phyloP scores from a whole-genome alignment of 2,797 vertebrate species.

The Pseudomugil tenellus region DNA sequence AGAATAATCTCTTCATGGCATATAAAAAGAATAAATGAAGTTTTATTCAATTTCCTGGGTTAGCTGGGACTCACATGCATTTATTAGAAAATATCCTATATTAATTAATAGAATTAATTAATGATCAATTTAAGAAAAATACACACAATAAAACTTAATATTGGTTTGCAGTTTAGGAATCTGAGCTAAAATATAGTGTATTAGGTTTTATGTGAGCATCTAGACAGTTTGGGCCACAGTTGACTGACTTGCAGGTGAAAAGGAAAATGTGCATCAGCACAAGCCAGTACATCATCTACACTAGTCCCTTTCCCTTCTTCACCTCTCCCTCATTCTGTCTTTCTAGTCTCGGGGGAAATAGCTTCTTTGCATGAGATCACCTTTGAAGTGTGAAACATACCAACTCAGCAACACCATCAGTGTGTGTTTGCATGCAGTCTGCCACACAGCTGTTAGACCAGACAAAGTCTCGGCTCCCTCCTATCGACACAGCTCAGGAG shows the following conservation, averaged over 20 bases:
- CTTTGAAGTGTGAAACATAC: slow-evolving; percentile 42
- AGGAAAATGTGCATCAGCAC: slow-evolving; percentile 19
- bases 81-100: neutral
- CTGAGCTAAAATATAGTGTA: too few relatives aligned
- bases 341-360: slow-evolving; percentile 27
- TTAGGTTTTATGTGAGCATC: neutral
- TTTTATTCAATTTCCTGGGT: neutral
- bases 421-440: slow-evolving; percentile 20
- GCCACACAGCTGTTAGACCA: slow-evolving; percentile 15
- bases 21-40: neutral
- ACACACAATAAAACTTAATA: neutral
- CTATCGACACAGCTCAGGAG: slow-evolving; percentile 11
- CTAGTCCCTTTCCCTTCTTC: slow-evolving; percentile 15
- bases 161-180: neutral
- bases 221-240: neutral
- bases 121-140: too few relatives aligned
- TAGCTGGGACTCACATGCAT: neutral
- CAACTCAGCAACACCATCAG: slow-evolving; percentile 42
- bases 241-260: slow-evolving; percentile 14
- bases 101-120: too few relatives aligned
- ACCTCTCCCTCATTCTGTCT: slow-evolving; percentile 10
- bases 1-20: neutral
- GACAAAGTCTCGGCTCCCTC: slow-evolving; percentile 25
- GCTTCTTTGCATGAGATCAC: slow-evolving; percentile 15
- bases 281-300: slow-evolving; percentile 19